Base-by-base conservation (phyloP, 1,140 invertebrate genomes). In the Bombus vancouverensis region DNA sequence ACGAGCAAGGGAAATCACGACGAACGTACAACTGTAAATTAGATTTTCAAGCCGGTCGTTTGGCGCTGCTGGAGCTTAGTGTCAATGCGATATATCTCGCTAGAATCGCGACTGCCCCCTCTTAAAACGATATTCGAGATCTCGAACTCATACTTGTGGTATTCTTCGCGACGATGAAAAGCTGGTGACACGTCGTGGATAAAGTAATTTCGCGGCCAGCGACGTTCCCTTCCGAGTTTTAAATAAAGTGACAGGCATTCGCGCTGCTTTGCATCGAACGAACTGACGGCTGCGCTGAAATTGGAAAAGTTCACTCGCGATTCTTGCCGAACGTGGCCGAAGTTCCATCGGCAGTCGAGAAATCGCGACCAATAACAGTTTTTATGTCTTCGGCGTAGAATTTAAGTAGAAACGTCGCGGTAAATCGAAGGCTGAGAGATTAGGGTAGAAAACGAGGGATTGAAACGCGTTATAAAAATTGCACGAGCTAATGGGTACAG, bases 281-380 rank as follows among this genome's bases (percentile, higher is more conserved):
- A 39, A 28, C 37, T 15, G 28, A 25, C 37, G 28, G 37, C 57
- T 10, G 4, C 15, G n/a, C 57, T 47, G 44, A 70, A 70, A 68
- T 80, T 70, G 66, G 66, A 80, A 53, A 80, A 80, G 34, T 47
- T 70, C n/a, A n/a, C 18, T 25, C n/a, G 25, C 44, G 34, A 80
- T 25, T 37, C 25, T 80, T 68, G 15, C 28, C 39, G 22, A 66
- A 53, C 28, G 4, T 57, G 74, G 2, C 25, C 10, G 25, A 71
- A 86, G 68, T 70, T 75, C 72, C 12, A 18, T 62, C 34, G 47
- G 6, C 6, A 32, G 13, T 9, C 13, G 1, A 10, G 1, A 73
- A 44, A n/a, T 44, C 18, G n/a, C 18, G 18, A 15, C 10, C 25
- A 39, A 80, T 47, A 28, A 28, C 32, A 12, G n/a, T n/a, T 37